These are phyloP conservation scores for Pluvianellus socialis DNA, from an alignment of 2,113 vertebrate species.

Conservation along the genomic window DNA sequence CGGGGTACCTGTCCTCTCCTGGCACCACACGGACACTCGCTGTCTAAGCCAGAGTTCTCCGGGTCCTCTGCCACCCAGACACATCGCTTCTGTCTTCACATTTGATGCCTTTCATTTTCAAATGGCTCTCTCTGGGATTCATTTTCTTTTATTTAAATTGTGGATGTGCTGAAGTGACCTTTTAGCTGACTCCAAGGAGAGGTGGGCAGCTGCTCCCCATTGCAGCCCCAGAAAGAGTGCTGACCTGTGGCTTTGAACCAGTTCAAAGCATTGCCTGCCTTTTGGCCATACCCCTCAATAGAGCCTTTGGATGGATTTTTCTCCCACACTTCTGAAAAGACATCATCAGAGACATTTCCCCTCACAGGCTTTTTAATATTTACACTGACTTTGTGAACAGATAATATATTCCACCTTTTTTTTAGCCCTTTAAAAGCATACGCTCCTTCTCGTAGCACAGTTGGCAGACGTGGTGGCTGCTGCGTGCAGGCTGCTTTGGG, in stretches of 20 bases:
- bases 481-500: neutral
- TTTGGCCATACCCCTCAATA: neutral
- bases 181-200: neutral
- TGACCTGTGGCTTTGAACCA: conserved; percentile 17
- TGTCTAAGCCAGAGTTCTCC: neutral
- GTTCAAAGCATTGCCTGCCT: conserved; percentile 7
- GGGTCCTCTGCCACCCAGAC: neutral
- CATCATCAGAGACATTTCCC: conserved; percentile 16
- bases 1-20: neutral
- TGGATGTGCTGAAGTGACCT: conserved; percentile 23
- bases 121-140: neutral
- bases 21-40: neutral
- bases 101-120: conserved; percentile 21
- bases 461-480: neutral
- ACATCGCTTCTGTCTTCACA: neutral
- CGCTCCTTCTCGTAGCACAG: neutral
- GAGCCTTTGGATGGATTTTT: conserved; percentile 13
- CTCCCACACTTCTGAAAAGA: conserved; percentile 9
- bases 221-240: neutral
- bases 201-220: neutral
- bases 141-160: neutral
- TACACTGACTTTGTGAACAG: conserved; percentile 12
- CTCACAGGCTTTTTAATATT: conserved; percentile 24
- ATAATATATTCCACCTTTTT: conserved; percentile 37
- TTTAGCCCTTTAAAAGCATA: neutral